Evolutionary conservation across 1,140 invertebrate genomes (phyloP), one percentile per base, ranked within the genome.

Genomic region (Frieseomelitta varia): DNA sequence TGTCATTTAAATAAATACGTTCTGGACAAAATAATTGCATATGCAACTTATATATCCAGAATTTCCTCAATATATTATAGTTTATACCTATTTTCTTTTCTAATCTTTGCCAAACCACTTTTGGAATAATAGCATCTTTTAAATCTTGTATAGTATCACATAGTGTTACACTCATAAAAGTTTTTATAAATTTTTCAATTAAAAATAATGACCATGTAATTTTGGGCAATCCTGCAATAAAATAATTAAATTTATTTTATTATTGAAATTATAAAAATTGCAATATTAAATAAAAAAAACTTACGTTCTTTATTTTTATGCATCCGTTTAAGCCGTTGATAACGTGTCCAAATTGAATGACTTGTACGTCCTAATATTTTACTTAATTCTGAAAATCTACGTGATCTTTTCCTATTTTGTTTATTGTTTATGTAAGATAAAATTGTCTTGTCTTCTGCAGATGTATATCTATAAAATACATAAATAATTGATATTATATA

Each of bases 1-100:
- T 83, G 51, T 93, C 90, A 81, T 91, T 93, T 19, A 91, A 73
- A 78, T 88, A 93, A 82, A 94, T 90, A 12, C 87, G 85, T 39
- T 78, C 27, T 30, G 88, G 55, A 77, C 87, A 91, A 79, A 92
- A 94, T 39, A 94, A 84, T 75, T 94, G 94, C 76, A 93, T 56
- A 69, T 94, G 94, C 34, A 94, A 86, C 55, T 91, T 91, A 24
- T 74, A 6, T 15, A 81, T 77, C 94, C 94, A 94, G 81, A 92
- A 92, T 11, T 71, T 55, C 86, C 85, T 88, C 3, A 94, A 84
- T 24, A 65, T 15, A 17, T 79, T 74, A 0, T 78, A 17, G n/a
- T 90, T 8, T 72, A 94, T 91, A 12, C 90, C 69, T 68, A 94
- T 24, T 76, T 82, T 89, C 24, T 90, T 51, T 90, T 91, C 88